Evolutionary conservation across 1,140 invertebrate genomes (phyloP), one percentile per base, ranked within the genome.

Genomic region (Pogonomyrmex californicus): DNA sequence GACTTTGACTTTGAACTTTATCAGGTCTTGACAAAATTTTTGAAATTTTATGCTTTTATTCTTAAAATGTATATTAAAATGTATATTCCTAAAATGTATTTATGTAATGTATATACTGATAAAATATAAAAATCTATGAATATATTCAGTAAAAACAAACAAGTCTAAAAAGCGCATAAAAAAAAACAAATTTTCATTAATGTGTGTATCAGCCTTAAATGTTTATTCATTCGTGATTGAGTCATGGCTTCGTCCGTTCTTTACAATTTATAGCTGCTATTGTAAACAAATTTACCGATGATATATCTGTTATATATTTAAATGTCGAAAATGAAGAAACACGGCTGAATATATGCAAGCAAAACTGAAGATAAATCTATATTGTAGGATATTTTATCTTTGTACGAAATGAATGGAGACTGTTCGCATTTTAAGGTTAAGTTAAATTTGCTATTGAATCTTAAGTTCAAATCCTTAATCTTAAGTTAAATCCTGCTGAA

Each of bases 221-320:
- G 14, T 23, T 23, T 70, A 23, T 51, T 51, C 51, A 54, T 9
- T 36, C 33, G 23, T 47, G 44, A 10, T 66, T 66, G 17, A 4
- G 33, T 49, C 44, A 33, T 71, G 30, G 23, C 4, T 36, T 38
- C 12, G 12, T 36, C 12, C 33, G 12, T 38, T 17, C 47, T 2
- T 14, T 14, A 36, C 1, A 14, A 7, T 44, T n/a, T 5, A 38
- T 2, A 14, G 4, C n/a, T 51, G 76, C 36, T 41, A 47, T 79
- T n/a, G 1, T 79, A 79, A 68, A 56, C 36, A 79, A 54, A 66
- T 54, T 41, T 10, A 7, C 3, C 41, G 17, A 65, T 36, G 9
- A 79, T 7, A 0, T 54, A 17, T 9, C 23, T 44, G 12, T n/a
- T 79, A 41, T 17, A n/a, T 30, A 7, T 38, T 68, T 36, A 2